These are phyloP conservation scores for Rhingia campestris DNA, from an alignment of 2,888 invertebrate species.

Conservation along the genomic window DNA sequence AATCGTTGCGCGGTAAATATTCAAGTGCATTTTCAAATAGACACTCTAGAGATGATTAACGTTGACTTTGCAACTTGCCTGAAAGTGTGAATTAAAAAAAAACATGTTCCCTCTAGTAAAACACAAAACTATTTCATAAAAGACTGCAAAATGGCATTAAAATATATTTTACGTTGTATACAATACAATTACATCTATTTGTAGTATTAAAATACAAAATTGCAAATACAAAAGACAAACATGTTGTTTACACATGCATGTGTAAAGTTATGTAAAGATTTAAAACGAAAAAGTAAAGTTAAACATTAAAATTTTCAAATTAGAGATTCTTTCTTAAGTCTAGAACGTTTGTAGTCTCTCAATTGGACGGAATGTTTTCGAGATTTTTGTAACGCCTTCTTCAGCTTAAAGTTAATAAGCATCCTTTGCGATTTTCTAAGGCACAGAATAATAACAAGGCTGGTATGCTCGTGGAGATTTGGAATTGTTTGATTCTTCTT, in stretches of 20 bases:
- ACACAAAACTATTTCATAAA: conserved; percentile 27
- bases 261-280: neutral
- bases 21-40: no score
- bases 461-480: conserved; percentile 31
- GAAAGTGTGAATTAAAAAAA: no score
- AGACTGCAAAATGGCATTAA: conserved; percentile 62
- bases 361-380: conserved; percentile 54
- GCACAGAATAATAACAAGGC: conserved; percentile 36
- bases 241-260: neutral
- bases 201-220: conserved; percentile 52
- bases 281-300: neutral
- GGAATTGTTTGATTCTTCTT: conserved; percentile 10
- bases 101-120: neutral
- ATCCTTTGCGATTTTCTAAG: conserved; percentile 53
- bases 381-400: conserved; percentile 27
- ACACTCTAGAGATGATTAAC: no score
- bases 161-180: conserved; percentile 45
- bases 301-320: conserved; percentile 13
- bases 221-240: conserved; percentile 29
- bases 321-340: conserved; percentile 39
- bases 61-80: no score
- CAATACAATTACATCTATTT: conserved; percentile 45
- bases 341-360: conserved; percentile 9
- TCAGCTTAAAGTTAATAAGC: conserved; percentile 27
- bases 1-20: no score